Evolutionary conservation across 2,113 vertebrate species (phyloP), one percentile per base, ranked within the genome.

Genomic region (Paradisaea rubra): DNA sequence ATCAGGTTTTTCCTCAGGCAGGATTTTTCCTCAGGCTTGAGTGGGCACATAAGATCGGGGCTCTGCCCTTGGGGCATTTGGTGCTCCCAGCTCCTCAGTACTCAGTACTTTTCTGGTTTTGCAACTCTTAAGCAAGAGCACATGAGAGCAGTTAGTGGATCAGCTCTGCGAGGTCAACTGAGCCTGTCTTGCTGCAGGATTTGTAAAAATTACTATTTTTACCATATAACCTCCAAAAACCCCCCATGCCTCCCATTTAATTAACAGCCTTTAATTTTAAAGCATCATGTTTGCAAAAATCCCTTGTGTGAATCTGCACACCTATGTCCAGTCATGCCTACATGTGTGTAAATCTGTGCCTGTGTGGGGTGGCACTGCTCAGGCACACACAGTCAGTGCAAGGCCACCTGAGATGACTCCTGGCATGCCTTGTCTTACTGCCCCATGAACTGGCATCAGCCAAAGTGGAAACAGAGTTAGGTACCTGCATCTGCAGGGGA

Each of bases 271-370:
- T 44, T 70, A 56, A 65, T 41, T 41, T 83, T 25, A 50, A 78
- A 74, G 50, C 28, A 66, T 30, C n/a, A 35, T 18, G 41, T 76
- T 23, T 60, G 49, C 49, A 61, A 52, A 47, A 47, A 15, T 19
- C 6, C 3, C 25, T 33, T 9, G 2, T 4, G 0, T 59, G 35
- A 47, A 54, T 39, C 35, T 31, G 41, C 65, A 66, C 42, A 42
- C 39, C 27, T 39, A 14, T 0, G 3, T 18, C 30, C 37, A 56
- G 44, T 13, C 57, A 35, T 5, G 33, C 31, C n/a, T 66, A 4
- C 17, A 9, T 0, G 0, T 45, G 37, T 74, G 28, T 56, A 64
- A 50, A 15, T 5, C 28, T 1, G 16, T 16, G 20, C 20, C 73
- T 44, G 35, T 54, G 45, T 10, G n/a, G 64, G 60, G 16, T 21